A percentile compares a stretch with the other conserved stretches of the same genome.
phyloP scores from a whole-genome alignment of 64 coral and sea anemone genomes.

The Pocillopora damicornis region DNA sequence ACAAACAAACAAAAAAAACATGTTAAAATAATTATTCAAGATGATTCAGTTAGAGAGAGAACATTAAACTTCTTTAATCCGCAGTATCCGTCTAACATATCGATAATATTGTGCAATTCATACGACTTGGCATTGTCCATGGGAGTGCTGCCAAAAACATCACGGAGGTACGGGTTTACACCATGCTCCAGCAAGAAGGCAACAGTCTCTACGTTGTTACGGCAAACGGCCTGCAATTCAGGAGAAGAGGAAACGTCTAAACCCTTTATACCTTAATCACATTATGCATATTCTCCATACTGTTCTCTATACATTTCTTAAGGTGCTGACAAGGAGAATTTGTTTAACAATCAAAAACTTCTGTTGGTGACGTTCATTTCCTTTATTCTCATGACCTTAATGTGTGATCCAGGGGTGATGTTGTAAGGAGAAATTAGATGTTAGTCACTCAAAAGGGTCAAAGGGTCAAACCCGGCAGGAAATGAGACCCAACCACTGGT shows the following conservation, averaged over 20 bases:
- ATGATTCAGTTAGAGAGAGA: background rate
- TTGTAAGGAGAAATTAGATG: no score
- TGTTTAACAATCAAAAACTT: no score
- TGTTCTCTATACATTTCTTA: background rate
- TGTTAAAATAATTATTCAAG: no score
- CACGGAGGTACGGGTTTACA: slow-evolving; percentile 18
- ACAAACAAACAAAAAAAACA: no score
- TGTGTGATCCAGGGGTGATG: no score
- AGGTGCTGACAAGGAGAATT: no score
- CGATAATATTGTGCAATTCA: slow-evolving; percentile 33
- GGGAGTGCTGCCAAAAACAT: slow-evolving; percentile 58
- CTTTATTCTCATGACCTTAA: no score
- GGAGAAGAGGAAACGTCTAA: background rate
- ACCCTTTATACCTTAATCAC: background rate
- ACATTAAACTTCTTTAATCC: background rate
- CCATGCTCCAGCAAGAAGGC: slow-evolving; percentile 50
- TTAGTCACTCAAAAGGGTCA: no score
- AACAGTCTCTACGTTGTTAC: slow-evolving; percentile 51
- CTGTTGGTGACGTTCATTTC: no score
- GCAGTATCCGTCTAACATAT: slow-evolving; percentile 41
- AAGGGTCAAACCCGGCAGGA: no score
- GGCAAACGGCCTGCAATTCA: slow-evolving; percentile 58
- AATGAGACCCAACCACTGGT: no score
- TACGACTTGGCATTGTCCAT: slow-evolving; percentile 52
- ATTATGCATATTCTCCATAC: background rate